Conservation (phyloP, 2,113 vertebrate genomes). For the Oncorhynchus nerka region DNA sequence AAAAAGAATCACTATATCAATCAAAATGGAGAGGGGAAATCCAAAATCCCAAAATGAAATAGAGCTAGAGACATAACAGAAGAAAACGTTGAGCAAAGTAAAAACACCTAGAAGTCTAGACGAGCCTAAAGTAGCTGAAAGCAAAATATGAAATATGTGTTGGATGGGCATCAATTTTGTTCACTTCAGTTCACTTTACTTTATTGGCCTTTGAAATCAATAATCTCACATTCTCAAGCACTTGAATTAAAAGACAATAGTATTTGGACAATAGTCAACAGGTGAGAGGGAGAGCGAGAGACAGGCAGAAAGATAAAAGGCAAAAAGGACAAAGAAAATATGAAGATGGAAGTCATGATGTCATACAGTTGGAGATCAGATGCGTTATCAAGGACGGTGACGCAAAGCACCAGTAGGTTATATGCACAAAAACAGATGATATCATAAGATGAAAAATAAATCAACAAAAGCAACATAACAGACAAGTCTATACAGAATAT, state of each 20-base stretch:
- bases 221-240: too few species aligned
- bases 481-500: too few species aligned
- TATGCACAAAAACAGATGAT: neutral
- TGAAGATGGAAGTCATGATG: neutral
- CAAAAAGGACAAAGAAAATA: neutral
- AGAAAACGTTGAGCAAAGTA: conserved; percentile 25
- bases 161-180: neutral
- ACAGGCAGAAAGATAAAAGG: neutral
- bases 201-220: too few species aligned
- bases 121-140: neutral
- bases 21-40: neutral
- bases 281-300: neutral
- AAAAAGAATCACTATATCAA: neutral
- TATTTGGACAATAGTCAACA: neutral
- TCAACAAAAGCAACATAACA: neutral
- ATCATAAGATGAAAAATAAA: neutral
- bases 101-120: neutral
- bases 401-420: neutral
- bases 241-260: neutral
- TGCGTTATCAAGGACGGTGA: neutral
- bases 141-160: neutral
- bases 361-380: neutral
- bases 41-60: neutral
- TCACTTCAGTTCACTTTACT: too few species aligned
- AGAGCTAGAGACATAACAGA: conserved; percentile 21